A percentile compares a stretch with the other conserved stretches of the same genome.
These are phyloP conservation scores for Hoplostethus mediterraneus DNA, from an alignment of 2,797 vertebrate species.

Conservation along the genomic window DNA sequence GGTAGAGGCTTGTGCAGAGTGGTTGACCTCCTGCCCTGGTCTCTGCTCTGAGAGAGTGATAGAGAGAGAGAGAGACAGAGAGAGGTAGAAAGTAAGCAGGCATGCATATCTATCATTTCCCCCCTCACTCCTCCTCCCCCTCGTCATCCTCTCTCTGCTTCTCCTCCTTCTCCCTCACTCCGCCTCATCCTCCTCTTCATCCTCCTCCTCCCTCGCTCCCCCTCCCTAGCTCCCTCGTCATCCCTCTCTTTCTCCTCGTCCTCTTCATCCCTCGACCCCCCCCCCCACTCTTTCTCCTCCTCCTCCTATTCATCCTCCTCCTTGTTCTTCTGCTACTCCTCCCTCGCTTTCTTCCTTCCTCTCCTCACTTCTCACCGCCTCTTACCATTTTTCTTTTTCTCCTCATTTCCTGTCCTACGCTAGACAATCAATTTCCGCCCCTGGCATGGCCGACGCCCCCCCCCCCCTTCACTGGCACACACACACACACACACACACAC, in stretches of 20 bases:
- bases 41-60: not conserved
- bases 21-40: not conserved
- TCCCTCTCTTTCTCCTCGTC: not conserved
- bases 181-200: not conserved
- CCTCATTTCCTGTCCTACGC: constrained; percentile 81
- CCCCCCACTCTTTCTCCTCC: not conserved
- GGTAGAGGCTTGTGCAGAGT: too few relatives aligned
- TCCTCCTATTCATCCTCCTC: not conserved
- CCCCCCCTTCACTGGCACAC: constrained; percentile 14
- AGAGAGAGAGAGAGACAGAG: not conserved
- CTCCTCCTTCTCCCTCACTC: not conserved
- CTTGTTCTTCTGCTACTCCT: constrained; percentile 18
- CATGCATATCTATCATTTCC: too few relatives aligned
- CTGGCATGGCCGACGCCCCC: constrained; percentile 60
- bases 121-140: not conserved
- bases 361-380: constrained; percentile 58
- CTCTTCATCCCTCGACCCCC: not conserved
- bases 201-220: not conserved
- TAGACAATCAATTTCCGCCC: constrained; percentile 83
- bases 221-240: not conserved
- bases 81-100: not conserved
- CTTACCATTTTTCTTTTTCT: constrained; percentile 81
- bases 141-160: not conserved
- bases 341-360: constrained; percentile 40
- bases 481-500: constrained; percentile 40